Percentiles rank a stretch among this genome's conserved stretches.
Conservation (phyloP, 2,113 vertebrate species). For the Corythornis cristatus region DNA sequence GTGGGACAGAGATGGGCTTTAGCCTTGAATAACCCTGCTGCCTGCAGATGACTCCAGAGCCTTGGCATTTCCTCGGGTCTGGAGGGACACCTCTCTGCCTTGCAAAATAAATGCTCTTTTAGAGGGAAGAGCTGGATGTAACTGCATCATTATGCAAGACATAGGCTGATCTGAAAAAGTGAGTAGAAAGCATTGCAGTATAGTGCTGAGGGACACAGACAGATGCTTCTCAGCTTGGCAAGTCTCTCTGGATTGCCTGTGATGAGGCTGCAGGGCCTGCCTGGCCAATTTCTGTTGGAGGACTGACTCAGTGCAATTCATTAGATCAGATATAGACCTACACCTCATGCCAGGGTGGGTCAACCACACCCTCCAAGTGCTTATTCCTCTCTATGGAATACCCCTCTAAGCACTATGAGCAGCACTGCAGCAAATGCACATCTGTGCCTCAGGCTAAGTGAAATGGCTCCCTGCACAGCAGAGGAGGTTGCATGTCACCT, state of each 20-base stretch:
- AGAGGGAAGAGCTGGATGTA: neutral
- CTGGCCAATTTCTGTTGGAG: neutral
- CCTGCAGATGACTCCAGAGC: neutral
- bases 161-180: neutral
- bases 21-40: neutral
- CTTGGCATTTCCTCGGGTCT: neutral
- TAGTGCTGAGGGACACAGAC: neutral
- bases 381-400: neutral
- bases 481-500: neutral
- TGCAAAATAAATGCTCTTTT: neutral
- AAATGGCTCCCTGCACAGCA: neutral
- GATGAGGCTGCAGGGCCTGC: neutral
- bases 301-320: neutral
- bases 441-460: neutral
- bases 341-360: neutral
- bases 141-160: neutral
- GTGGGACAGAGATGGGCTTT: neutral
- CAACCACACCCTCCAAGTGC: neutral
- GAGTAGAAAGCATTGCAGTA: neutral
- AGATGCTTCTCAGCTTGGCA: neutral
- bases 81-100: neutral
- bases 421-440: neutral
- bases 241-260: neutral
- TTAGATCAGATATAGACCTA: neutral
- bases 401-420: rapidly evolving